A percentile compares a stretch with the other conserved stretches of the same genome.
Conservation (phyloP, 2,888 invertebrate species). For the Drosophila emarginata region DNA sequence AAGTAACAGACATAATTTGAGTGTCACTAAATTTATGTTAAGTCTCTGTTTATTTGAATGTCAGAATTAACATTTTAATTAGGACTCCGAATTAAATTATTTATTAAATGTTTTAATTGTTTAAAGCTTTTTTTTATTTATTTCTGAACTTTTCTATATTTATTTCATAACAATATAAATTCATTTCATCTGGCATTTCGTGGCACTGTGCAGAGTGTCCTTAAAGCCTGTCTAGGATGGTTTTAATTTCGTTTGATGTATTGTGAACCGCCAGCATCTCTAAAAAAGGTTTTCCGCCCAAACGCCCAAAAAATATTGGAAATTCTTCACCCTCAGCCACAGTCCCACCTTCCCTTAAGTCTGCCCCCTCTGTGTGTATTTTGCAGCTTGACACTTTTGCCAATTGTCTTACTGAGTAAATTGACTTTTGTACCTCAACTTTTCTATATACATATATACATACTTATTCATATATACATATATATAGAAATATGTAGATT, state of each 20-base stretch:
- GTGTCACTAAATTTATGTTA: too few relatives aligned
- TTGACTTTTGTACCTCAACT: conserved; percentile 32
- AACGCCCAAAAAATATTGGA: neutral
- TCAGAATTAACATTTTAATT: too few relatives aligned
- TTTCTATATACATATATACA: conserved; percentile 4
- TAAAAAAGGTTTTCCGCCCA: neutral
- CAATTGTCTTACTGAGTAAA: conserved; percentile 33
- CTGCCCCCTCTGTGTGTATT: neutral
- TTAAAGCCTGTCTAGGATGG: conserved; percentile 38
- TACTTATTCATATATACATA: too few relatives aligned
- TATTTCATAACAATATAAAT: neutral
- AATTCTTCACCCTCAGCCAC: conserved; percentile 14
- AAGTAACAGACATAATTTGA: too few relatives aligned
- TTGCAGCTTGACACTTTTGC: conserved; percentile 23
- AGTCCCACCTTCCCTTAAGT: neutral
- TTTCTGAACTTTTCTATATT: too few relatives aligned
- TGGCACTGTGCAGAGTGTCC: conserved; percentile 22
- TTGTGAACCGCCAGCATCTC: conserved; percentile 17
- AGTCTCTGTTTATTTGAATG: too few relatives aligned
- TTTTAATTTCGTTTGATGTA: conserved; percentile 78
- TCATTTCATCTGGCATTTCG: neutral
- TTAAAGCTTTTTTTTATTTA: too few relatives aligned
- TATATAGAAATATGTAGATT: conserved; percentile 61
- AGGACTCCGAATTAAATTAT: too few relatives aligned
- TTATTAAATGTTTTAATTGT: too few relatives aligned